Evolutionary conservation across 2,113 vertebrate genomes (phyloP), one percentile per base, ranked within the genome.

Genomic region (Shinisaurus crocodilurus): DNA sequence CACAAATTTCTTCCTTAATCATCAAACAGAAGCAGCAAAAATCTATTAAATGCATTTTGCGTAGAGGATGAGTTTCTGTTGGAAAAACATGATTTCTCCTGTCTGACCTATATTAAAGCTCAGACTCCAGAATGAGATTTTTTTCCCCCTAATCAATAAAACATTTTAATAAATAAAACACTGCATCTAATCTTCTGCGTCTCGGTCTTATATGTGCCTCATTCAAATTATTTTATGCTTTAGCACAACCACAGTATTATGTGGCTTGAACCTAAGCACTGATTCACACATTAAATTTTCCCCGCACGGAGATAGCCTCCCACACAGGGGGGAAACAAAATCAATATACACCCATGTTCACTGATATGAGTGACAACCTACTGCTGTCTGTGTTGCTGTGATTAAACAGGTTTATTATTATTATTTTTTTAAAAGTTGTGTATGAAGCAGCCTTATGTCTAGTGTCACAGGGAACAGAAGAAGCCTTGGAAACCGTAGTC

Each of bases 81-180:
- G 88, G 87, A 85, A 79, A 91, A 81, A 86, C 50, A 77, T 10
- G 88, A 90, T 89, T 92, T 94, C 70, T 89, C 37, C 60, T 45
- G 90, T 67, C 63, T 85, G 91, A 48, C 32, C 76, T 87, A 79
- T 91, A 80, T 89, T 82, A 9, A 32, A 95, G 84, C 93, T 79
- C n/a, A 69, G 37, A 67, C 87, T 94, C 50, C 76, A 92, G 25
- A 79, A 80, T 63, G 7, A 34, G 83, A 86, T 91, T 85, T 86
- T 91, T 63, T 63, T 63, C 20, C n/a, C n/a, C 34, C n/a, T 60
- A 92, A 94, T 94, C 85, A 94, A 88, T 76, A 90, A 87, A 91
- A 89, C 1, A 10, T 82, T 91, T 83, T 92, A 85, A 69, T 90
- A 92, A 92, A 90, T 86, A 85, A 91, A 92, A 88, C 87, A 43